phyloP scores from a whole-genome alignment of 2,888 invertebrate genomes.

The Cabera pusaria region DNA sequence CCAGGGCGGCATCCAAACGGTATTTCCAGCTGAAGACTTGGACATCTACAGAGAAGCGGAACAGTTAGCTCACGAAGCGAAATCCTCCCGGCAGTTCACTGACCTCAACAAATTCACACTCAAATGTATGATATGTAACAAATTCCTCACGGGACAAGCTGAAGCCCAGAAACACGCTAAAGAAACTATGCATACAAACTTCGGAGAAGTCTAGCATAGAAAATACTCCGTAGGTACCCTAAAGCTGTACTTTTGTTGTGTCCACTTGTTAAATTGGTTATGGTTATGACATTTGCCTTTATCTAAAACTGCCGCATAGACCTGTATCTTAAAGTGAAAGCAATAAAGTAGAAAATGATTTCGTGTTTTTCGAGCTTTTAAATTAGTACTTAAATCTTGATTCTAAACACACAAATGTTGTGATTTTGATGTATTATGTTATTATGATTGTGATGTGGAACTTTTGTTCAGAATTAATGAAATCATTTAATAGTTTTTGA shows the following conservation, averaged over 20 bases:
- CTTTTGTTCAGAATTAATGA: too few species aligned
- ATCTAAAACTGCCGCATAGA: too few species aligned
- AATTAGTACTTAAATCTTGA: too few species aligned
- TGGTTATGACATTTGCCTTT: slow-evolving; percentile 9
- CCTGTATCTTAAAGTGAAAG: too few species aligned
- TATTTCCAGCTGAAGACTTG: slow-evolving; percentile 90
- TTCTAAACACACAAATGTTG: too few species aligned
- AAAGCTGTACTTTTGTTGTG: slow-evolving; percentile 30
- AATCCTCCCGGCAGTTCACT: slow-evolving; percentile 94
- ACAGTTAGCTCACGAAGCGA: slow-evolving; percentile 93
- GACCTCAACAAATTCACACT: slow-evolving; percentile 94
- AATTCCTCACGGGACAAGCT: slow-evolving; percentile 89
- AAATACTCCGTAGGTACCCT: slow-evolving; percentile 2
- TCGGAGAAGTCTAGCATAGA: slow-evolving; percentile 87
- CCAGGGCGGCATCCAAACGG: slow-evolving; percentile 90
- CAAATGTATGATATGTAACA: slow-evolving; percentile 92
- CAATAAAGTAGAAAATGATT: too few species aligned
- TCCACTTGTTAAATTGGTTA: slow-evolving; percentile 26
- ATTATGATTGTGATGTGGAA: too few species aligned
- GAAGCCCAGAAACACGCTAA: slow-evolving; percentile 94
- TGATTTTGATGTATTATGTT: too few species aligned
- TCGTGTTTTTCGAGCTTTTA: too few species aligned
- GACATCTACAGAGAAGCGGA: slow-evolving; percentile 90
- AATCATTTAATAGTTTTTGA: too few species aligned
- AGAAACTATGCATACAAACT: slow-evolving; percentile 91